Evolutionary conservation across 1,140 invertebrate species (phyloP).

Genomic region (Metopolophium dirhodum): DNA sequence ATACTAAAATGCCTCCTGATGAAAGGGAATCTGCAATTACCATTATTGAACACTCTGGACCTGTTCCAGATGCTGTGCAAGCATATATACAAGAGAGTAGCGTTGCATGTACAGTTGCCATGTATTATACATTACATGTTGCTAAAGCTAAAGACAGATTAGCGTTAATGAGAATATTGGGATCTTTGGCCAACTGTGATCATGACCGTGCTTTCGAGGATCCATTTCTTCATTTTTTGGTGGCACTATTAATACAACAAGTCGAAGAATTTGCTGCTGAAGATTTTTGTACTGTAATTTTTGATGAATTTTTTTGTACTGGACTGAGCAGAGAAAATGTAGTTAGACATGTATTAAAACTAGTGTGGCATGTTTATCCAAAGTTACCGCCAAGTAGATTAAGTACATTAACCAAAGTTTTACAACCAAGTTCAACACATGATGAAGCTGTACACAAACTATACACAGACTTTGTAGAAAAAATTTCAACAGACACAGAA

Average conservation of each 20-base stretch:
- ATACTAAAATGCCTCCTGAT: slow-evolving; percentile 88
- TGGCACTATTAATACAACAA: slow-evolving; percentile 83
- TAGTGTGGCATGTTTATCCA: slow-evolving; percentile 90
- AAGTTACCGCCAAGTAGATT: slow-evolving; percentile 82
- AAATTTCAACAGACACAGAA: slow-evolving; percentile 77
- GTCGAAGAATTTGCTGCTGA: slow-evolving; percentile 91
- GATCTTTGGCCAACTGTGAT: slow-evolving; percentile 87
- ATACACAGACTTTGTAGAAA: slow-evolving; percentile 79
- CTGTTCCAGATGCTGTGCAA: slow-evolving; percentile 90
- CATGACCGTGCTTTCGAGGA: slow-evolving; percentile 92
- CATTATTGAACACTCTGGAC: slow-evolving; percentile 91
- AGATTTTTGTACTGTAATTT: slow-evolving; percentile 94
- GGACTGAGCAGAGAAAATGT: slow-evolving; percentile 89
- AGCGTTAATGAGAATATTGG: slow-evolving; percentile 85
- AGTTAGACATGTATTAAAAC: slow-evolving; percentile 88
- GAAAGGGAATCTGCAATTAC: slow-evolving; percentile 91
- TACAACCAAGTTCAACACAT: slow-evolving; percentile 79
- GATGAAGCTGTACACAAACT: slow-evolving; percentile 84
- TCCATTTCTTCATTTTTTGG: slow-evolving; percentile 91
- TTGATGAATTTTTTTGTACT: slow-evolving; percentile 95
- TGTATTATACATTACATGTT: slow-evolving; percentile 93
- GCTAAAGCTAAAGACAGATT: slow-evolving; percentile 82
- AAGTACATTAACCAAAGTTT: slow-evolving; percentile 83
- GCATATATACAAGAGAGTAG: slow-evolving; percentile 88
- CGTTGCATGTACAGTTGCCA: slow-evolving; percentile 89